Evolutionary conservation across 2,797 vertebrate species (phyloP).

Genomic region (Picus viridis): DNA sequence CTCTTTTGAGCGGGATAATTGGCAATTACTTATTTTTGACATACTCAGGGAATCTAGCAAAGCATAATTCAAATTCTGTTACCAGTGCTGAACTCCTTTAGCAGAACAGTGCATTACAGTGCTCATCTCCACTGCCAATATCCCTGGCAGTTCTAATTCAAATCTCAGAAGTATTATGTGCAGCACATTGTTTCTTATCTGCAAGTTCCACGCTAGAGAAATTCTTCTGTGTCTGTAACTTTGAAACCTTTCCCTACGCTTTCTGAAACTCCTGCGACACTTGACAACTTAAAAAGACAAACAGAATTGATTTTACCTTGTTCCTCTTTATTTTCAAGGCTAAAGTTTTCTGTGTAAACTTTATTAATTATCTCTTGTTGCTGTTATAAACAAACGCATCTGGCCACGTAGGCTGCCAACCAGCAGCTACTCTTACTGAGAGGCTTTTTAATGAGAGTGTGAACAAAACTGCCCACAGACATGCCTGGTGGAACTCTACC

Average conservation of each 20-base stretch:
- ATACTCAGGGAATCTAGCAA: slow-evolving; percentile 57
- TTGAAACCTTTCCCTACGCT: slow-evolving; percentile 29
- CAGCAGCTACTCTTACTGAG: slow-evolving; percentile 38
- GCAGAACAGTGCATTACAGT: slow-evolving; percentile 11
- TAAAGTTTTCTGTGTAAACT: neutral
- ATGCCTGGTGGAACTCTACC: slow-evolving; percentile 33
- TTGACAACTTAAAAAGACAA: slow-evolving; percentile 13
- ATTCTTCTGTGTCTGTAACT: slow-evolving; percentile 33
- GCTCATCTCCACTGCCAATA: slow-evolving; percentile 44
- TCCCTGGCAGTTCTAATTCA: slow-evolving; percentile 48
- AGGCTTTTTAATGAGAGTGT: neutral
- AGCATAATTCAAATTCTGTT: slow-evolving; percentile 63
- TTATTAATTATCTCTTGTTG: slow-evolving; percentile 10
- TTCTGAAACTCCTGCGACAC: slow-evolving; percentile 24
- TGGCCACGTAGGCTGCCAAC: slow-evolving; percentile 25
- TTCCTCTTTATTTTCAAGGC: neutral
- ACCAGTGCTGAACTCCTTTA: slow-evolving; percentile 39
- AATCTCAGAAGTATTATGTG: slow-evolving; percentile 56
- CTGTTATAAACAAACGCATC: slow-evolving; percentile 53
- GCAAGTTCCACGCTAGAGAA: slow-evolving; percentile 22
- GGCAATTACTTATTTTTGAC: slow-evolving; percentile 70
- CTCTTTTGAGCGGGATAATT: slow-evolving; percentile 68
- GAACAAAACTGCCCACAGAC: slow-evolving; percentile 57
- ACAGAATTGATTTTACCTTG: slow-evolving; percentile 13
- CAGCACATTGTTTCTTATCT: slow-evolving; percentile 58